These are phyloP conservation scores for Arenaria interpres DNA, from an alignment of 2,113 vertebrate genomes.

Conservation along the genomic window DNA sequence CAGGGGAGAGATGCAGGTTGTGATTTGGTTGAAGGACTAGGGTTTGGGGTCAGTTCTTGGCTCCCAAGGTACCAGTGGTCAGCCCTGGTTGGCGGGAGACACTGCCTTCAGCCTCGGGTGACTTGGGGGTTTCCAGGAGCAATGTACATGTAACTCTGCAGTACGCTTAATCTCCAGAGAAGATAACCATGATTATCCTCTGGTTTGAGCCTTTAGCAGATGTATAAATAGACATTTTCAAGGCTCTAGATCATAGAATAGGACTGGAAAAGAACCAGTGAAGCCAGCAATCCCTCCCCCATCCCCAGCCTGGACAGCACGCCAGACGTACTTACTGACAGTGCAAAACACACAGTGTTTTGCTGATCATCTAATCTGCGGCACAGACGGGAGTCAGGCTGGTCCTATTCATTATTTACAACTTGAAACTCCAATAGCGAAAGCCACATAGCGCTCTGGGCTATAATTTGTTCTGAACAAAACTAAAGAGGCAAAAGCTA, in stretches of 20 bases:
- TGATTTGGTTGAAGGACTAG: background rate
- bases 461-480: constrained; percentile 16
- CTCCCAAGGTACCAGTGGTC: background rate
- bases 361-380: constrained; percentile 21
- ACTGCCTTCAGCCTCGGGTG: background rate
- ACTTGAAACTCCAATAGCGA: background rate
- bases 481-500: constrained; percentile 7
- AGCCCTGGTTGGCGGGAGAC: background rate
- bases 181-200: background rate
- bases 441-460: background rate
- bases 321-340: background rate
- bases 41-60: background rate
- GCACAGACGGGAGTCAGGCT: background rate
- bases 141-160: background rate
- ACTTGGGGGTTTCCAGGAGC: background rate
- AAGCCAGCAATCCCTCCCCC: background rate
- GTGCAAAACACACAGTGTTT: background rate
- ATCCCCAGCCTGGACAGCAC: background rate
- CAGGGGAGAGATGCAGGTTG: background rate
- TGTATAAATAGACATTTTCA: background rate
- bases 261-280: background rate
- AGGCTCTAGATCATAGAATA: background rate
- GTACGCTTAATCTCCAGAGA: background rate
- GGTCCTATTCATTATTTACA: constrained; percentile 54
- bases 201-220: background rate